A percentile compares a stretch with the other conserved stretches of the same genome.
phyloP scores from a whole-genome alignment of 2,888 invertebrate genomes.

The Colostygia pectinataria region DNA sequence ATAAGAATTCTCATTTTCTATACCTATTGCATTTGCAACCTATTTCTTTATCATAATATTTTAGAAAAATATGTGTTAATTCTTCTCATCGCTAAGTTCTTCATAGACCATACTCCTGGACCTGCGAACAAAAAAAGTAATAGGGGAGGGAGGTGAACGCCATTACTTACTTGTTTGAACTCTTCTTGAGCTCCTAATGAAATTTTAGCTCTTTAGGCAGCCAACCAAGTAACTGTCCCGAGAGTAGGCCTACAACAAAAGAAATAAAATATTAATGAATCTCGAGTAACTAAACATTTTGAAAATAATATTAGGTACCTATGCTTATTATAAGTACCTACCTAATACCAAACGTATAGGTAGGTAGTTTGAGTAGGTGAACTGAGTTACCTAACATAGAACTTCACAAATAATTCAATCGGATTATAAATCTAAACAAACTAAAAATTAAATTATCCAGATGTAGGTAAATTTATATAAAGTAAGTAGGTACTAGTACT shows the following conservation, averaged over 20 bases:
- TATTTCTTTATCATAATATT: neutral
- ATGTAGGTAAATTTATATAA: too few relatives aligned
- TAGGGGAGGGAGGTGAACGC: slow-evolving; percentile 43
- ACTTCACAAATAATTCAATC: too few relatives aligned
- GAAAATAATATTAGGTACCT: too few relatives aligned
- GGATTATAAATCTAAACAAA: too few relatives aligned
- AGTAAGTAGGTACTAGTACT: too few relatives aligned
- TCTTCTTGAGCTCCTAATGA: slow-evolving; percentile 78
- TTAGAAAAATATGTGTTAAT: neutral
- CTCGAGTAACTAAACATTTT: too few relatives aligned
- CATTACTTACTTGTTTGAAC: slow-evolving; percentile 78
- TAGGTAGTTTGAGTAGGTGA: neutral
- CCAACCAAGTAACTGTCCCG: slow-evolving; percentile 63
- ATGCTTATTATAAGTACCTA: too few relatives aligned
- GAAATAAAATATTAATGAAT: neutral
- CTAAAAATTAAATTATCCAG: too few relatives aligned
- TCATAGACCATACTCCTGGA: slow-evolving; percentile 24
- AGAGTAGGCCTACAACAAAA: slow-evolving; percentile 76
- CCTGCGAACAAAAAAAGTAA: slow-evolving; percentile 62
- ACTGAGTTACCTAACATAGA: too few relatives aligned
- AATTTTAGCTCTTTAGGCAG: slow-evolving; percentile 78
- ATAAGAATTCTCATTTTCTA: neutral
- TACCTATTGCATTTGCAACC: slow-evolving; percentile 2
- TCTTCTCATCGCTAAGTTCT: neutral
- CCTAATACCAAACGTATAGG: too few relatives aligned